phyloP scores from a whole-genome alignment of 2,888 invertebrate species.

The Apamea crenata region DNA sequence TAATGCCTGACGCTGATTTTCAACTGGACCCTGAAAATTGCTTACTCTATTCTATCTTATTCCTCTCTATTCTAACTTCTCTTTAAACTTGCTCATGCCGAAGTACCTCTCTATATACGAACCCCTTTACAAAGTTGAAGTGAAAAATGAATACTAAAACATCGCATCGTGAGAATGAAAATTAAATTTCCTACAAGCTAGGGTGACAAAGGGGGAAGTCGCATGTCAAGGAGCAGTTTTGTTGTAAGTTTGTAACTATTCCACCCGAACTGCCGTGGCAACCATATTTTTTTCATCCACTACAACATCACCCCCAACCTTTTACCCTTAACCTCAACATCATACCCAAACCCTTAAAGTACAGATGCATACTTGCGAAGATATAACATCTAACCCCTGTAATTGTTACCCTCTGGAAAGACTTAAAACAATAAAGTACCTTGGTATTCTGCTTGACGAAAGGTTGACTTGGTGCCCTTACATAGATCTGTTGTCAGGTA shows the following conservation, averaged over 20 bases:
- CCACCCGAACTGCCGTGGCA: slow-evolving; percentile 20
- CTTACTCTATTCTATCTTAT: not conserved
- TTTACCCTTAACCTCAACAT: too few species aligned
- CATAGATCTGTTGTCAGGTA: too few species aligned
- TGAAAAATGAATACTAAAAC: slow-evolving; percentile 36
- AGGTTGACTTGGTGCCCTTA: too few species aligned
- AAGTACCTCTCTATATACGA: not conserved
- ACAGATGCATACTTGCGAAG: too few species aligned
- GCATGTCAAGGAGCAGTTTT: slow-evolving; percentile 55
- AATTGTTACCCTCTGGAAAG: too few species aligned
- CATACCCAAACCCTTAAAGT: too few species aligned
- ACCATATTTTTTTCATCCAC: slow-evolving; percentile 29
- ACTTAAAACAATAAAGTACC: too few species aligned
- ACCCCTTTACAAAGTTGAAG: slow-evolving; percentile 25
- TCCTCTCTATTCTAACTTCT: not conserved
- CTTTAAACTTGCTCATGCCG: not conserved
- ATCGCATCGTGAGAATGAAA: slow-evolving; percentile 24
- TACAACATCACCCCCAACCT: too few species aligned
- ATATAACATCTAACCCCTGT: too few species aligned
- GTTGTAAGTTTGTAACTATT: slow-evolving; percentile 22
- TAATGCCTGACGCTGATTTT: too few species aligned
- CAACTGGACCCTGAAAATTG: not conserved
- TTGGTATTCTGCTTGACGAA: too few species aligned
- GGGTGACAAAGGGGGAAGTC: slow-evolving; percentile 46
- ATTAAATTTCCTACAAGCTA: slow-evolving; percentile 28